These are phyloP conservation scores for Ictidomys tridecemlineatus DNA, from an alignment of 2,113 vertebrate species.

Conservation along the genomic window DNA sequence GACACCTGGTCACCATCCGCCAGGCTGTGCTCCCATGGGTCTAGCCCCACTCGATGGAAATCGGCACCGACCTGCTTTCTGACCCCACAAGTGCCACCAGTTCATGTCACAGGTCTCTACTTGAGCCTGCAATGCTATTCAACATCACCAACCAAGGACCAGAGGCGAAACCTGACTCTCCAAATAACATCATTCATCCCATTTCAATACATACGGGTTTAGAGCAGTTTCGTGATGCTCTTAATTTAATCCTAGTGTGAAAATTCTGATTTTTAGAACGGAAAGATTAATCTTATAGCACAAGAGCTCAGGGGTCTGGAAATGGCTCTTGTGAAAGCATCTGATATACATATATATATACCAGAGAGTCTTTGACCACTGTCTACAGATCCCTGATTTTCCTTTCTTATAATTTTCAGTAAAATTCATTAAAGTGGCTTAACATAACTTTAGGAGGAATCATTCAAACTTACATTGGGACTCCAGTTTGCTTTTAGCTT, in stretches of 20 bases:
- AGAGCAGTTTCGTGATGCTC: neutral
- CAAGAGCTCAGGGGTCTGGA: neutral
- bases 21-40: fast-evolving
- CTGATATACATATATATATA: neutral
- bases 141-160: no score
- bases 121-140: neutral
- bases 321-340: neutral
- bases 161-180: neutral
- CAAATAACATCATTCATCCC: neutral
- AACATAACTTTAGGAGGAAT: neutral
- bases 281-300: neutral
- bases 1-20: neutral
- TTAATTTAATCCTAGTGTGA: neutral
- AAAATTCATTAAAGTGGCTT: conserved; percentile 1
- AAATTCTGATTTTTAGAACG: neutral
- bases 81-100: fast-evolving
- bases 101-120: no score
- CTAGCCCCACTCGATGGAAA: fast-evolving
- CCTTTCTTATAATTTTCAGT: neutral
- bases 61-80: fast-evolving
- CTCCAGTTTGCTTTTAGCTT: neutral
- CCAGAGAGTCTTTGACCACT: neutral
- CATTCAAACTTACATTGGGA: neutral
- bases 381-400: neutral
- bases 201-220: neutral